These are phyloP conservation scores for Sebastes cheni DNA, from an alignment of 2,797 vertebrate genomes.

Conservation along the genomic window DNA sequence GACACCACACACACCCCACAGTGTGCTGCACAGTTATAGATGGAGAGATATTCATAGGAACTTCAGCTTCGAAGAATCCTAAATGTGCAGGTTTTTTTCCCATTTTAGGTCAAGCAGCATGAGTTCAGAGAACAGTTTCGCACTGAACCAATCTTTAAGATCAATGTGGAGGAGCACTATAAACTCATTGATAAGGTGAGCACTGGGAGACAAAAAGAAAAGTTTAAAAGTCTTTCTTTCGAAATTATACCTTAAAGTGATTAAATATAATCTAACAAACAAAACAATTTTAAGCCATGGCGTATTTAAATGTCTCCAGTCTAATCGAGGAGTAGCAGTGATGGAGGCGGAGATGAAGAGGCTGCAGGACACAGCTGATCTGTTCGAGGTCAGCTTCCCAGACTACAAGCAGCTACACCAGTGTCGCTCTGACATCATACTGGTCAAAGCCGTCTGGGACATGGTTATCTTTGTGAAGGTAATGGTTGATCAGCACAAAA, in stretches of 20 bases:
- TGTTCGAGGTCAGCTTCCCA: constrained; percentile 84
- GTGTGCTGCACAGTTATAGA: not conserved
- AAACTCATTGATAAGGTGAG: constrained; percentile 81
- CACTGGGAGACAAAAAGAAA: not conserved
- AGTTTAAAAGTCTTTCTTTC: not conserved
- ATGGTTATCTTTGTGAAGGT: constrained; percentile 85
- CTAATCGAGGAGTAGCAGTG: constrained; percentile 72
- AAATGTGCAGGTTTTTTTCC: not conserved
- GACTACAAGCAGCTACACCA: constrained; percentile 85
- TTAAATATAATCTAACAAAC: not conserved
- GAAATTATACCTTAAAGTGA: no score
- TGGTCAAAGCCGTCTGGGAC: constrained; percentile 85
- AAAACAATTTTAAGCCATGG: not conserved
- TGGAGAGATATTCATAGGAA: not conserved
- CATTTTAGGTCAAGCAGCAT: constrained; percentile 83
- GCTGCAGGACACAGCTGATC: constrained; percentile 81
- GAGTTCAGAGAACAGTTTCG: constrained; percentile 86
- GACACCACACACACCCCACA: not conserved
- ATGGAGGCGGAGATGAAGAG: constrained; percentile 82
- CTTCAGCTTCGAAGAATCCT: not conserved
- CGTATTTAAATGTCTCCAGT: constrained; percentile 52
- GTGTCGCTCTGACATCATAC: constrained; percentile 81
- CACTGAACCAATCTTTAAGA: constrained; percentile 79
- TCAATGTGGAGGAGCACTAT: constrained; percentile 78
- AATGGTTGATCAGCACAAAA: not conserved